Conservation (phyloP, 2,888 invertebrate species). For the Drosophila yooni region DNA sequence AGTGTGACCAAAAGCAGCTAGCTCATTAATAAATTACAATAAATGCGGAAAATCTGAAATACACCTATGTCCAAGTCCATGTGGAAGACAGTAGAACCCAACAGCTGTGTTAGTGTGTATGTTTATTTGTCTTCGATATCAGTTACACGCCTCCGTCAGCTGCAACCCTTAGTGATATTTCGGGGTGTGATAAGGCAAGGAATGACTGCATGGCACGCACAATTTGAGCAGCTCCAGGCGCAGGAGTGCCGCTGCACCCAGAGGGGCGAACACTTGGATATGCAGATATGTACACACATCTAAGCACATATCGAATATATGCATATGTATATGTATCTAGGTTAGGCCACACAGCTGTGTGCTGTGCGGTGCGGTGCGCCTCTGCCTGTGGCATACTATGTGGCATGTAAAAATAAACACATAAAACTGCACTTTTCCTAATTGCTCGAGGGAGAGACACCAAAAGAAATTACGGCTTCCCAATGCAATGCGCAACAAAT, state of each 20-base stretch:
- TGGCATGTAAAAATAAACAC: constrained; percentile 73
- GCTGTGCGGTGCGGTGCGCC: not conserved
- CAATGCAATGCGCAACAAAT: constrained; percentile 55
- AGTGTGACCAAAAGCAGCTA: constrained; percentile 48
- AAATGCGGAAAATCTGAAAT: constrained; percentile 61
- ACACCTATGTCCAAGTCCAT: constrained; percentile 33
- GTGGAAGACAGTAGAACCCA: constrained; percentile 8
- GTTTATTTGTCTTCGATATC: constrained; percentile 40
- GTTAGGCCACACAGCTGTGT: constrained; percentile 77
- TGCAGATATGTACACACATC: constrained; percentile 22
- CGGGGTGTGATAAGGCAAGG: constrained; percentile 61
- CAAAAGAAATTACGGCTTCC: constrained; percentile 5
- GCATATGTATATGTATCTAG: constrained; percentile 57
- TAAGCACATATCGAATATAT: constrained; percentile 16
- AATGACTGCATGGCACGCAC: constrained; percentile 82
- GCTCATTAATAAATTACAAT: constrained; percentile 71
- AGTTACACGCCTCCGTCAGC: constrained; percentile 57
- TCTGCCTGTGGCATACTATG: constrained; percentile 43
- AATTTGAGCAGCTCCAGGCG: constrained; percentile 67
- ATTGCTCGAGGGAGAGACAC: constrained; percentile 63
- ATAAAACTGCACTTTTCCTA: constrained; percentile 81
- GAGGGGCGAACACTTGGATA: constrained; percentile 54
- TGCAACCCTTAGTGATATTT: constrained; percentile 67
- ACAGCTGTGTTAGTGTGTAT: constrained; percentile 25
- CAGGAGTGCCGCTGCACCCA: constrained; percentile 59